Base-by-base conservation (phyloP, 2,888 invertebrate species). In the Pseudococcus viburni region DNA sequence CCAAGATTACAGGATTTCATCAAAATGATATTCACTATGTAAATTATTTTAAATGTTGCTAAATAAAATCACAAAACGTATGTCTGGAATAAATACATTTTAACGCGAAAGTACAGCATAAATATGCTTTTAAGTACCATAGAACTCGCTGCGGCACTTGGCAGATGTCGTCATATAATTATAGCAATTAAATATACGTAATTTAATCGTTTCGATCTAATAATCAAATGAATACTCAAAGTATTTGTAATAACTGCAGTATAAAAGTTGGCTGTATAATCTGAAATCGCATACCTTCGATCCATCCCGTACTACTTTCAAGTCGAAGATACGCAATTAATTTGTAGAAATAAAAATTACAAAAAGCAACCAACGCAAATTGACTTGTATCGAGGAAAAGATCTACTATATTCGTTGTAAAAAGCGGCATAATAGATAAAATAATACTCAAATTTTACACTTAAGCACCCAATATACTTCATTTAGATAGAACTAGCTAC, bases 101-200 rank as follows among this genome's bases (percentile, higher is more conserved):
- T 0, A 5, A 80, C 33, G 42, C 80, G 9, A 17, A 42, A n/a
- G 19, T 80, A 9, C 42, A n/a, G 46, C 42, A 80, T 46, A 80
- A 80, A 80, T 46, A n/a, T n/a, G 42, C 26, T 42, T 42, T n/a
- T 77, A 46, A 46, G 46, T 46, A 46, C 46, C 11, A 80, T 80
- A n/a, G 33, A 19, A 84, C 46, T 42, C 89, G 80, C 46, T 68
- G n/a, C 12, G 73, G 15, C 48, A 89, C 59, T 73, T 80, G 1
- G 15, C 83, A 73, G 84, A 19, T 42, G 89, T 89, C 89, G 89
- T 89, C 87, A 89, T 84, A 85, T 84, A 88, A 89, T 88, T 42
- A 89, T 19, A 64, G 48, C 12, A 64, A 42, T 84, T 22, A 73
- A 64, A 89, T 39, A 77, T 42, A 33, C 17, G 19, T 19, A 33